Conservation (phyloP, 2,888 invertebrate species). For the Cosmorhoe ocellata region DNA sequence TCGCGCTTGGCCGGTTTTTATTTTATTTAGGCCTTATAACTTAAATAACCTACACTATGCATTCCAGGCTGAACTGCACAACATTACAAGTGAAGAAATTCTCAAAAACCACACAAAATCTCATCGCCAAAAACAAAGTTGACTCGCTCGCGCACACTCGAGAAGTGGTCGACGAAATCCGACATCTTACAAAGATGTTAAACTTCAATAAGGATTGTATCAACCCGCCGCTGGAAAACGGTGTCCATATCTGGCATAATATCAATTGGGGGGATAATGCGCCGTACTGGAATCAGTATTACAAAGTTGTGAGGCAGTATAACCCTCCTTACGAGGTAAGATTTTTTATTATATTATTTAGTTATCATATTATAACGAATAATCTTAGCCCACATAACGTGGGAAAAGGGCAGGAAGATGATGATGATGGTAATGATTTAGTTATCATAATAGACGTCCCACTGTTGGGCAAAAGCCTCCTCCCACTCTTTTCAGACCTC, state of each 20-base stretch:
- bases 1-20: too few species aligned
- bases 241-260: constrained; percentile 55
- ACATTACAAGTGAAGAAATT: constrained; percentile 68
- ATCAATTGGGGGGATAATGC: constrained; percentile 76
- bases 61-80: constrained; percentile 65
- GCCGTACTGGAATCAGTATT: constrained; percentile 77
- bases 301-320: constrained; percentile 63
- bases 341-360: too few species aligned
- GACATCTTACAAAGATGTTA: constrained; percentile 59
- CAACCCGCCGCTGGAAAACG: constrained; percentile 32
- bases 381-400: too few species aligned
- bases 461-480: too few species aligned
- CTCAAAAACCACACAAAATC: constrained; percentile 64
- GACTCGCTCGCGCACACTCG: constrained; percentile 57
- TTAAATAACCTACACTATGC: too few species aligned
- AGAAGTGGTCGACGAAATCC: constrained; percentile 65
- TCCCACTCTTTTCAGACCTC: too few species aligned
- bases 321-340: constrained; percentile 69
- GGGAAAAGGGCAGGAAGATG: too few species aligned
- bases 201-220: constrained; percentile 54
- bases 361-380: too few species aligned
- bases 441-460: too few species aligned
- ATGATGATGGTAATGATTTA: neutral
- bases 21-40: too few species aligned
- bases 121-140: constrained; percentile 63